These are phyloP conservation scores for Tinamus major DNA, from an alignment of 2,797 vertebrate species.

Conservation along the genomic window DNA sequence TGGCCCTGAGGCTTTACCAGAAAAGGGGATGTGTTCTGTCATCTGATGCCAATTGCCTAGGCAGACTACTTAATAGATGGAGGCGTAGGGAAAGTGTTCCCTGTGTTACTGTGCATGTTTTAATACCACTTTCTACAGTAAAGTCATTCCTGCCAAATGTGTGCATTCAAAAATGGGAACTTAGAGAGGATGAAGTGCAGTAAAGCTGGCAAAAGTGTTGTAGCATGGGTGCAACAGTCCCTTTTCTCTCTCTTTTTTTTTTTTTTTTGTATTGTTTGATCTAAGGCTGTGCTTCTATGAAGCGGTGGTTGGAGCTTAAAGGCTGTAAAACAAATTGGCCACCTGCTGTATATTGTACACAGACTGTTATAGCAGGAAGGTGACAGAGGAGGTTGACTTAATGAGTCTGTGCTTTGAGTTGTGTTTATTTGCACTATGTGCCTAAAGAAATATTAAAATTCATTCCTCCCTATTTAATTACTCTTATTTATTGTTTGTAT, in stretches of 20 bases:
- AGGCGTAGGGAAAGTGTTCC: not conserved
- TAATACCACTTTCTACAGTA: not conserved
- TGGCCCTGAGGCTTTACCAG: not conserved
- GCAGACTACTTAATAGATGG: not conserved
- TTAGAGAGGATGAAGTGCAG: not conserved
- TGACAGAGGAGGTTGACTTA: not conserved
- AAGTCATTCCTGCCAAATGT: not conserved
- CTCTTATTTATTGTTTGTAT: not conserved
- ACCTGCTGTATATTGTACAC: not conserved
- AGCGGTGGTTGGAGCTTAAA: slow-evolving; percentile 1
- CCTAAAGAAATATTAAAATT: not conserved
- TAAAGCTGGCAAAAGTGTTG: not conserved
- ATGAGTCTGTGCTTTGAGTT: not conserved
- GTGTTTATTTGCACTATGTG: not conserved
- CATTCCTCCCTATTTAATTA: not conserved
- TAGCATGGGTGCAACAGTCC: not conserved
- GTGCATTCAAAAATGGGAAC: not conserved
- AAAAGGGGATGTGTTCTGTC: not conserved
- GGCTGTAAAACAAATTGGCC: slow-evolving; percentile 3
- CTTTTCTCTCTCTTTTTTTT: slow-evolving; percentile 14
- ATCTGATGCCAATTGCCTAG: not conserved
- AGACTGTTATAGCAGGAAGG: not conserved
- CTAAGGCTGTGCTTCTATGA: not conserved
- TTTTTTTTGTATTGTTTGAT: not conserved
- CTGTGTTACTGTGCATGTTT: not conserved